These are phyloP conservation scores for Clarias pachynema DNA, from an alignment of 2,797 vertebrate species.

Conservation along the genomic window DNA sequence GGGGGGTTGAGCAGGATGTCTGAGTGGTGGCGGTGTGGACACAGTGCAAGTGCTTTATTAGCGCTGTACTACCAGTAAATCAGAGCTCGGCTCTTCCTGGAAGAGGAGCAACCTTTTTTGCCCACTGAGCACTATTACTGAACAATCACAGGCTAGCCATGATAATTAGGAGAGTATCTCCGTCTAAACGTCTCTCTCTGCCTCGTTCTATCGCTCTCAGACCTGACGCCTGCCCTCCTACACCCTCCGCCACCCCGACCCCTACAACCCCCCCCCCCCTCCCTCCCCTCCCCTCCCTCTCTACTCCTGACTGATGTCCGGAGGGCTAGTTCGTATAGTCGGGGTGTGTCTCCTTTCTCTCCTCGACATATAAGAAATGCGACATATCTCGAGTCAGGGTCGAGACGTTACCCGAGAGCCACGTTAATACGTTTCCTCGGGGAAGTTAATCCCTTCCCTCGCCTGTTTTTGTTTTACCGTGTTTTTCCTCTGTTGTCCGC, in stretches of 20 bases:
- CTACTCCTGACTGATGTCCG: conserved; percentile 58
- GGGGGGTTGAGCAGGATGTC: conserved; percentile 69
- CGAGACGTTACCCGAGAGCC: conserved; percentile 61
- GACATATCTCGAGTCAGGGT: conserved; percentile 24
- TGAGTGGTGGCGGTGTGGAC: conserved; percentile 72
- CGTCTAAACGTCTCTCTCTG: conserved; percentile 66
- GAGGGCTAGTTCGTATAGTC: conserved; percentile 55
- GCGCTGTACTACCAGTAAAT: conserved; percentile 85
- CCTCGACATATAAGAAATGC: conserved; percentile 34
- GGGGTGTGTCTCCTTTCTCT: conserved; percentile 59
- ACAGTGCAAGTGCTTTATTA: conserved; percentile 82
- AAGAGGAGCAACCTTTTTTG: conserved; percentile 83
- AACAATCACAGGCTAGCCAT: conserved; percentile 85
- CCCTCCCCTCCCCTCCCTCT: conserved; percentile 54
- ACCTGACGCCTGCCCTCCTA: conserved; percentile 49
- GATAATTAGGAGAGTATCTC: conserved; percentile 85
- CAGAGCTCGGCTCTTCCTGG: conserved; percentile 85
- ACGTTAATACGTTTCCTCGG: conserved; percentile 69
- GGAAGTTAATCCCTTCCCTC: conserved; percentile 69
- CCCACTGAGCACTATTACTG: conserved; percentile 87
- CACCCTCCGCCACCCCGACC: conserved; percentile 52
- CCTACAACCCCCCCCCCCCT: conserved; percentile 52
- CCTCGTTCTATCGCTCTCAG: conserved; percentile 66
- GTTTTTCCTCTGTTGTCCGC: conserved; percentile 64
- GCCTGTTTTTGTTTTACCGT: conserved; percentile 60